Conservation (phyloP, 2,113 vertebrate species). For the human (Homo sapiens) region GRCh38 chrX:140977501-140978000, state of each 20-base stretch:
- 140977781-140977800: slow-evolving; percentile 67
- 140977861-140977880: no score
- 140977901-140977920: no score
- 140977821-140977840: no score
- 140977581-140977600: not conserved
- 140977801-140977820: no score
- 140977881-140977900: no score
- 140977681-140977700: slow-evolving; percentile 68
- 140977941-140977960: no score
- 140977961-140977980: no score
- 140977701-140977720: slow-evolving; percentile 79
- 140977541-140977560: not conserved
- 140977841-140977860: no score
- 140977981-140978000: no score
- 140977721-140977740: slow-evolving; percentile 77
- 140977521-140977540: not conserved
- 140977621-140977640: not conserved
- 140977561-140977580: not conserved
- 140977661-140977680: slow-evolving; percentile 79
- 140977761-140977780: slow-evolving; percentile 79
- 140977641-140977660: slow-evolving; percentile 58
- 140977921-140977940: no score
- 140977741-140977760: slow-evolving; percentile 77
- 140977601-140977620: not conserved
- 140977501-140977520: not conserved